phyloP scores from a whole-genome alignment of 2,888 invertebrate genomes.

The Odontomyia ornata region DNA sequence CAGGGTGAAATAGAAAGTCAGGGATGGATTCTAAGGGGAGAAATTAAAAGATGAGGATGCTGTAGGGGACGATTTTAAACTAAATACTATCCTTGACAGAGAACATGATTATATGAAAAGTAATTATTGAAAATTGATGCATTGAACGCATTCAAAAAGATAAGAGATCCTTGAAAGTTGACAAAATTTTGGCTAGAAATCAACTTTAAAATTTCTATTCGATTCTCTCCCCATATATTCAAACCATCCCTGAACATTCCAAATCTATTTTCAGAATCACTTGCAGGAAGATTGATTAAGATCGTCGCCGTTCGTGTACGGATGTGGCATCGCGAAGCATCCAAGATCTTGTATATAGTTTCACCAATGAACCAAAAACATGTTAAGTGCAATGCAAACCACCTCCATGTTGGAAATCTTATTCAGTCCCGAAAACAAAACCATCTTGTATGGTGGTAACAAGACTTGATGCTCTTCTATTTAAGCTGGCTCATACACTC shows the following conservation, averaged over 20 bases:
- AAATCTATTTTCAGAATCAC: constrained; percentile 33
- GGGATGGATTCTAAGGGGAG: not conserved
- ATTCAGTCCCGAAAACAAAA: constrained; percentile 25
- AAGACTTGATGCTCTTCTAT: not conserved
- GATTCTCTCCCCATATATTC: not conserved
- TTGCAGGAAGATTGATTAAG: constrained; percentile 37
- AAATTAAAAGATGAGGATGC: too few relatives aligned
- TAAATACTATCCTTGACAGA: too few relatives aligned
- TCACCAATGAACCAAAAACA: constrained; percentile 38
- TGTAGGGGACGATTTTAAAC: too few relatives aligned
- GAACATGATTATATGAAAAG: too few relatives aligned
- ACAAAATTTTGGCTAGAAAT: too few relatives aligned
- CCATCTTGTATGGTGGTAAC: not conserved
- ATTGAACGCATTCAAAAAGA: too few relatives aligned
- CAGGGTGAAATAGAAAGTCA: not conserved
- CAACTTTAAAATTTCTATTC: not conserved
- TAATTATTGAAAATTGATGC: too few relatives aligned
- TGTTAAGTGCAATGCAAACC: constrained; percentile 36
- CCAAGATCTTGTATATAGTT: not conserved
- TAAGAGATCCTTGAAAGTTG: too few relatives aligned
- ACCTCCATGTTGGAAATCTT: constrained; percentile 31
- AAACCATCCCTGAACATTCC: constrained; percentile 22
- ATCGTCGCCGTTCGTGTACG: constrained; percentile 26
- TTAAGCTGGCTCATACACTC: not conserved
- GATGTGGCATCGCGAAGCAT: not conserved